phyloP scores from a whole-genome alignment of 2,888 invertebrate species.

The Tetrapedia diversipes region DNA sequence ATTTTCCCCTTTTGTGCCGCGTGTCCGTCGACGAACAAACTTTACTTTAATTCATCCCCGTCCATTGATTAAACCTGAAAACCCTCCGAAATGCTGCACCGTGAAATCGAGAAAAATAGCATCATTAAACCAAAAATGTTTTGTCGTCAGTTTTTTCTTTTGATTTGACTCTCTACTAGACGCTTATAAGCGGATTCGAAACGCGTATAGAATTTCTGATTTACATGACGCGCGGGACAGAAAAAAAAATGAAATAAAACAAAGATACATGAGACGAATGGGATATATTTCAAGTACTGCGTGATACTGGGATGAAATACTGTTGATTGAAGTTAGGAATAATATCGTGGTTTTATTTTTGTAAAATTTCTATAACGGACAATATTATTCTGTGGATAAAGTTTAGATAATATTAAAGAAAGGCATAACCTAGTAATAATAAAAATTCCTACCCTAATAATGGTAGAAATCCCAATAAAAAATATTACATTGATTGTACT shows the following conservation, averaged over 20 bases:
- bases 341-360: too few relatives aligned
- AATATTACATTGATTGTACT: too few relatives aligned
- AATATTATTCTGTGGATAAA: too few relatives aligned
- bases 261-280: not conserved
- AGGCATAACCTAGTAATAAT: too few relatives aligned
- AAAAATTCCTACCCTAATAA: too few relatives aligned
- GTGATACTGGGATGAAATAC: not conserved
- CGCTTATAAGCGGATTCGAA: not conserved
- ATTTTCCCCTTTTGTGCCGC: slow-evolving; percentile 1
- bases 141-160: not conserved
- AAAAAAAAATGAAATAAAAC: not conserved
- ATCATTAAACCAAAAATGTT: not conserved
- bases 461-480: too few relatives aligned
- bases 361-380: too few relatives aligned
- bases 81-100: not conserved
- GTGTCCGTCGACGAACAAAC: not conserved
- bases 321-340: not conserved
- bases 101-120: not conserved
- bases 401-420: too few relatives aligned
- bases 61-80: slow-evolving; percentile 19
- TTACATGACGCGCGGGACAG: too few relatives aligned
- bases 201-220: not conserved
- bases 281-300: not conserved
- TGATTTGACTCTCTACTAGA: too few relatives aligned
- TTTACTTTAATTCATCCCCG: slow-evolving; percentile 13